Evolutionary conservation across 1,140 invertebrate genomes (phyloP).

Genomic region (Saccostrea glomerata): DNA sequence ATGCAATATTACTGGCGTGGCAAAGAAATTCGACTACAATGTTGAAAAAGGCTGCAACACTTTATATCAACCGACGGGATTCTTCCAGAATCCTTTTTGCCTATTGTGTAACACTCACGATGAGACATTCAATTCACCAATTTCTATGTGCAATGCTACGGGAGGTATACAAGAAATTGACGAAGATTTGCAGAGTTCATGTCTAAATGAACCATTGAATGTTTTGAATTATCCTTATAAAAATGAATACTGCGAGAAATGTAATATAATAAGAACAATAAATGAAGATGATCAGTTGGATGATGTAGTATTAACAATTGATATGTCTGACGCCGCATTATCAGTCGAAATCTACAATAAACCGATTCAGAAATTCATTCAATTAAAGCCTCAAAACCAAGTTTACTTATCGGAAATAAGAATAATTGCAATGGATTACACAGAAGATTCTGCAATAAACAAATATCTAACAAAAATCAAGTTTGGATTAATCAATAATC

Average conservation of each 20-base stretch:
- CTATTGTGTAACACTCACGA: not conserved
- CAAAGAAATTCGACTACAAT: not conserved
- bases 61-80: not conserved
- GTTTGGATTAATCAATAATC: not conserved
- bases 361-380: not conserved
- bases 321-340: not conserved
- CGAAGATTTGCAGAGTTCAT: not conserved
- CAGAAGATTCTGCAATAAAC: not conserved
- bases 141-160: not conserved
- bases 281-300: not conserved
- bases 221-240: not conserved
- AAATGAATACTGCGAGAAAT: conserved; percentile 4
- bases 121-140: not conserved
- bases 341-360: not conserved
- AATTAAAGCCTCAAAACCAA: not conserved
- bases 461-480: not conserved
- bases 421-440: not conserved
- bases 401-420: not conserved
- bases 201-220: not conserved
- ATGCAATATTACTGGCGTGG: not conserved
- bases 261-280: not conserved
- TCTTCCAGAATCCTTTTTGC: conserved; percentile 1
- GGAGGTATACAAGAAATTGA: not conserved
- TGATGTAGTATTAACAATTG: no score
- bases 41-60: not conserved